Percentiles rank a stretch among this genome's conserved stretches.
Conservation (phyloP, 2,888 invertebrate genomes). For the Formica aserva region DNA sequence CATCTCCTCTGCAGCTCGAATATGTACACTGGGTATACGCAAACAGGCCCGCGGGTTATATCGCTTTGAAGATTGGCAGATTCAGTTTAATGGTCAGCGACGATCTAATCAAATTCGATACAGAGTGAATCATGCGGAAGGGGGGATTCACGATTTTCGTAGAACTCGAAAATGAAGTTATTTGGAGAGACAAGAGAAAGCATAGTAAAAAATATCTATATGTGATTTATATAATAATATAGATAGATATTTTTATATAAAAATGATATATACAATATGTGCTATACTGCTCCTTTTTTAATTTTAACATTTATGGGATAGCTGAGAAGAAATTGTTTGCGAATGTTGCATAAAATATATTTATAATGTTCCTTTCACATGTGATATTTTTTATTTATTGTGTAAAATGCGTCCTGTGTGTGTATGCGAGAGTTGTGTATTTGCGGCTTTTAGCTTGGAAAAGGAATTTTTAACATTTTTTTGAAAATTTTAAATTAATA, state of each 20-base stretch:
- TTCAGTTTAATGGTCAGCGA: conserved; percentile 73
- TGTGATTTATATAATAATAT: background rate
- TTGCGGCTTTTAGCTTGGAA: conserved; percentile 9
- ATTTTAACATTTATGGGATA: background rate
- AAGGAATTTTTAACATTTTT: conserved; percentile 18
- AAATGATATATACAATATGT: background rate
- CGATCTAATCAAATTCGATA: conserved; percentile 62
- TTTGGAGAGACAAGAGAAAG: background rate
- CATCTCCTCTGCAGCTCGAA: conserved; percentile 14
- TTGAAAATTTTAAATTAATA: conserved; percentile 25
- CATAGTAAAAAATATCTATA: background rate
- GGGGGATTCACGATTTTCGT: background rate
- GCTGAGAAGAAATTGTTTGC: background rate
- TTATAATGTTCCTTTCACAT: background rate
- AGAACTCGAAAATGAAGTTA: background rate
- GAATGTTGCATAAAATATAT: background rate
- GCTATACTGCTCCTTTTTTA: background rate
- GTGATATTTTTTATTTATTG: background rate
- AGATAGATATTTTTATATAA: background rate
- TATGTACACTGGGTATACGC: conserved; percentile 56
- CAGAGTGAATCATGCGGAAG: conserved; percentile 19
- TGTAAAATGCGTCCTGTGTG: background rate
- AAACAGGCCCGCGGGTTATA: conserved; percentile 75
- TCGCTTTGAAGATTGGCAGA: conserved; percentile 78
- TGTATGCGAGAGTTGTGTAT: background rate